Evolutionary conservation across 2,113 vertebrate genomes (phyloP), one percentile per base, ranked within the genome.

Genomic region (Lipophrys pholis): DNA sequence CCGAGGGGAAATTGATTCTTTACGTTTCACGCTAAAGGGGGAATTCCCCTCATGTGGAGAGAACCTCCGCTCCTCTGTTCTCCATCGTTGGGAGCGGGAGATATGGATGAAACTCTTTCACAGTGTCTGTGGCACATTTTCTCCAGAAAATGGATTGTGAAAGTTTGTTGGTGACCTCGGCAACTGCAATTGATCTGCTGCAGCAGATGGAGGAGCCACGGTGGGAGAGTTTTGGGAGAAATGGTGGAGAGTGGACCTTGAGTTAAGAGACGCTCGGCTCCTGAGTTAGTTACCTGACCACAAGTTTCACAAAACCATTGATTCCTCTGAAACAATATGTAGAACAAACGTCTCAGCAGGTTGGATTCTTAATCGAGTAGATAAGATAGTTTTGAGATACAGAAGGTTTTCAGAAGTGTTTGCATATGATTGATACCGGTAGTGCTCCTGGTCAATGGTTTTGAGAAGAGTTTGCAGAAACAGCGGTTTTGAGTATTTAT

Each of bases 1-100:
- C 77, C 76, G 40, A 0, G 21, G 49, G 48, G 66, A 67, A 68
- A 83, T 57, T 21, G 73, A 68, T 73, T 78, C 52, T 67, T 49
- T 10, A 57, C 66, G 17, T 30, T 59, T 73, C 39, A 56, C n/a
- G 42, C 21, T 1, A 36, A 46, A 8, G 50, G 11, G 14, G 73
- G 80, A 64, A 49, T 76, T 60, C 55, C 73, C 73, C 49, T 9
- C 17, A 9, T 60, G 43, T 62, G 49, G 11, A 43, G 8, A 3
- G 8, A 9, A 3, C 8, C 43, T 30, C 21, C 21, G 21, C 21
- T 30, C 21, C 21, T 4, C 21, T 2, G 21, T 4, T 30, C 2
- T 30, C 21, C 41, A 5, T 6, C 41, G 10, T 15, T 51, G 6
- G 30, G 5, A 54, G 15, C 30, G 52, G 55, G 21, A 5, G 6